Evolutionary conservation across 2,797 vertebrate genomes (phyloP).

Genomic region (Eulemur coronatus): DNA sequence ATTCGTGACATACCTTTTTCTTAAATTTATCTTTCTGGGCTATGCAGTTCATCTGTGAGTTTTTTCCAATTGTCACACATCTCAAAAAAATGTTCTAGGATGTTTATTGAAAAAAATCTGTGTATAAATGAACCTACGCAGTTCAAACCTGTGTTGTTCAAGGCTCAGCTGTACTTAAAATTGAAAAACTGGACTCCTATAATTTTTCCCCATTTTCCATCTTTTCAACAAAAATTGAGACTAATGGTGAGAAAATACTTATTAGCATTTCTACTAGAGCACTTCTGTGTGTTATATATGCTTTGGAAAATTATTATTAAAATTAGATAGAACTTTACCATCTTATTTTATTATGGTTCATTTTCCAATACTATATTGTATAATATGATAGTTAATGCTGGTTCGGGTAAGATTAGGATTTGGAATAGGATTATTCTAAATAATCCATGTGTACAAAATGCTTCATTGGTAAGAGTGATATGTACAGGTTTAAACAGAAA

Average conservation of each 20-base stretch:
- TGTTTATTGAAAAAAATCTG: not conserved
- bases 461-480: not conserved
- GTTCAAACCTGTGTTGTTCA: not conserved
- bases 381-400: not conserved
- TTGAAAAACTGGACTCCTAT: not conserved
- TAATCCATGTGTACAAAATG: not conserved
- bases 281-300: not conserved
- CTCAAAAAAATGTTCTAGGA: not conserved
- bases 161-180: not conserved
- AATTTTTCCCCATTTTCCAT: not conserved
- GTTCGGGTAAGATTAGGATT: not conserved
- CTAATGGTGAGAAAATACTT: not conserved
- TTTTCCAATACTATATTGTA: not conserved
- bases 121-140: not conserved
- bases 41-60: not conserved
- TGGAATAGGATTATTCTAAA: not conserved
- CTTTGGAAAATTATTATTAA: not conserved
- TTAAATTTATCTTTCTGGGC: no score
- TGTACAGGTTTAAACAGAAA: conserved; percentile 14
- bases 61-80: not conserved
- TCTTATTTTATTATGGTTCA: not conserved
- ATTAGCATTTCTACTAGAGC: not conserved
- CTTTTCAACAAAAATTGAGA: not conserved
- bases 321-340: not conserved
- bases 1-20: no score